These are phyloP conservation scores for Pelobates cultripes DNA, from an alignment of 2,797 vertebrate genomes.

Conservation along the genomic window DNA sequence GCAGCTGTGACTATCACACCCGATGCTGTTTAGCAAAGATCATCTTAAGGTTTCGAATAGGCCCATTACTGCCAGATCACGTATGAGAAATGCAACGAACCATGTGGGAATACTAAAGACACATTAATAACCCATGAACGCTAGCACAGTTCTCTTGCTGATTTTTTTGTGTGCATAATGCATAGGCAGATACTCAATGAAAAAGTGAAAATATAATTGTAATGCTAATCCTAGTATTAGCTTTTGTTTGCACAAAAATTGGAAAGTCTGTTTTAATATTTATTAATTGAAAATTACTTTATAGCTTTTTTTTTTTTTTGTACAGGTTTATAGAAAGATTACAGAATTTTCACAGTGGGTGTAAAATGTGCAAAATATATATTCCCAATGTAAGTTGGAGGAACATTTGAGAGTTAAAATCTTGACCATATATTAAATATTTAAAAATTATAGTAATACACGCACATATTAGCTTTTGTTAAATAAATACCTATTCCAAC, in stretches of 20 bases:
- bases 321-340: not conserved
- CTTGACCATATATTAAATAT: too few species aligned
- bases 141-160: not conserved
- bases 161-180: not conserved
- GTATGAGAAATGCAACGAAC: not conserved
- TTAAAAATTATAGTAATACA: too few species aligned
- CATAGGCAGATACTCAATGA: not conserved
- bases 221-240: not conserved
- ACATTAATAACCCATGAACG: not conserved
- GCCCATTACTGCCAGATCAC: not conserved
- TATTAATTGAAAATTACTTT: constrained; percentile 3
- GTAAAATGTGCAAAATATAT: too few species aligned
- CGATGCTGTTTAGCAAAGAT: constrained; percentile 3
- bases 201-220: not conserved
- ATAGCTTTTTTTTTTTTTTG: constrained; percentile 4
- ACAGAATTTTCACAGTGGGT: not conserved
- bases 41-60: not conserved
- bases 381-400: too few species aligned
- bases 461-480: too few species aligned
- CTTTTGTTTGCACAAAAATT: not conserved
- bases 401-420: too few species aligned
- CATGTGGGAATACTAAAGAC: constrained; percentile 1
- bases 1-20: not conserved
- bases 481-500: too few species aligned
- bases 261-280: constrained; percentile 2